Base-by-base conservation (phyloP, 2,888 invertebrate species). In the Volucella zonaria region DNA sequence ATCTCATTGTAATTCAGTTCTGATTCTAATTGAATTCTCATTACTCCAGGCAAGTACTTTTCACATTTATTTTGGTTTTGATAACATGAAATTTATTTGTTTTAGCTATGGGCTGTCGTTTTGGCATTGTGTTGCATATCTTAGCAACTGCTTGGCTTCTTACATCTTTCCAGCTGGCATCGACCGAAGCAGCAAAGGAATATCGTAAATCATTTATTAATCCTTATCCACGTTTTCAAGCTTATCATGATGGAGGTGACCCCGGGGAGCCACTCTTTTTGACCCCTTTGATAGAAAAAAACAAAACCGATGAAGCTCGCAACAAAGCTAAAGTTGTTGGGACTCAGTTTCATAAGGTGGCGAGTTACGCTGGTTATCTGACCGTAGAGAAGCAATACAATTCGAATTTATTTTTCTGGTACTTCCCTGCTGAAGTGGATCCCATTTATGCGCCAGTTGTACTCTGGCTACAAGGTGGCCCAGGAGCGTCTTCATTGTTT, bases 381-480 rank as follows among this genome's bases (percentile, higher is more conserved):
- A 98, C 97, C 0, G 97, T 98, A 0, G 95, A 97, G 90, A 94
- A 95, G 88, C 91, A 93, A 0, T 95, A 93, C 89, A 94, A 96
- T 87, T 96, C 97, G 0, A 97, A 97, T 89, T 93, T 96, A 92
- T 98, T 97, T 92, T 97, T 98, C 91, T 98, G 97, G 97, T 97
- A 96, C 89, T 97, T 97, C 90, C 97, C 97, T 0, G 95, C 97
- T 0, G 93, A 94, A 62, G 59, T 87, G 89, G 87, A 89, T 64
- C 76, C 91, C 0, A 92, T 92, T 76, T 91, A 93, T 52, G 95
- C 95, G 0, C 96, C 96, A 0, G 95, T 97, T 1, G 91, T 97
- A 0, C 91, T 97, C 8, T 97, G 97, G 97, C 92, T 97, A 2
- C 96, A 97, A 92, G 97, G 97, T 6, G 97, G 97, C 0, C 97